These are phyloP conservation scores for Sceloporus undulatus DNA, from an alignment of 2,113 vertebrate species.

Conservation along the genomic window DNA sequence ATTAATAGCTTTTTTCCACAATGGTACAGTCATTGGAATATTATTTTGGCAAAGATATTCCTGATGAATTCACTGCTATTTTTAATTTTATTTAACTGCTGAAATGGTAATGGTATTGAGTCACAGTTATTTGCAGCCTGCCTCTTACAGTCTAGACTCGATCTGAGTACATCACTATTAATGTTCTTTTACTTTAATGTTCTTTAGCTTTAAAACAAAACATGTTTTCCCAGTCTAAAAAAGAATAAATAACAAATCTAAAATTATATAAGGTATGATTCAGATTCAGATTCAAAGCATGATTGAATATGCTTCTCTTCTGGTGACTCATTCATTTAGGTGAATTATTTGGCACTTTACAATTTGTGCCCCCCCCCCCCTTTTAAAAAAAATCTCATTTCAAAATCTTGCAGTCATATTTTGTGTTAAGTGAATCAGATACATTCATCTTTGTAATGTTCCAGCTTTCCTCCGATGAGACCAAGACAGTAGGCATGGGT, in stretches of 20 bases:
- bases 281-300: neutral
- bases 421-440: neutral
- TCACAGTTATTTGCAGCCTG: neutral
- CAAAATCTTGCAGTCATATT: neutral
- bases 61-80: constrained; percentile 6
- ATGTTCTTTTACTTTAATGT: neutral
- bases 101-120: neutral
- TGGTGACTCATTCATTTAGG: neutral
- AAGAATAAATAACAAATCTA: neutral
- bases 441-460: neutral
- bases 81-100: neutral
- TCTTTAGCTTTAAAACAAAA: neutral
- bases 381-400: neutral
- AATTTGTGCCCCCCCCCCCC: neutral
- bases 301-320: neutral
- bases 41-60: neutral
- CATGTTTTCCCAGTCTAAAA: too few species aligned
- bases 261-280: neutral
- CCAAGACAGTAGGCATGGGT: too few species aligned
- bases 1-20: constrained; percentile 1
- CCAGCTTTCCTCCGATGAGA: too few species aligned
- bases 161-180: neutral
- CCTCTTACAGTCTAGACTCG: neutral
- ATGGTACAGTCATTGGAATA: neutral
- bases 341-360: neutral